A percentile compares a stretch with the other conserved stretches of the same genome.
These are phyloP conservation scores for Coenonympha arcania DNA, from an alignment of 2,888 invertebrate species.

Conservation along the genomic window DNA sequence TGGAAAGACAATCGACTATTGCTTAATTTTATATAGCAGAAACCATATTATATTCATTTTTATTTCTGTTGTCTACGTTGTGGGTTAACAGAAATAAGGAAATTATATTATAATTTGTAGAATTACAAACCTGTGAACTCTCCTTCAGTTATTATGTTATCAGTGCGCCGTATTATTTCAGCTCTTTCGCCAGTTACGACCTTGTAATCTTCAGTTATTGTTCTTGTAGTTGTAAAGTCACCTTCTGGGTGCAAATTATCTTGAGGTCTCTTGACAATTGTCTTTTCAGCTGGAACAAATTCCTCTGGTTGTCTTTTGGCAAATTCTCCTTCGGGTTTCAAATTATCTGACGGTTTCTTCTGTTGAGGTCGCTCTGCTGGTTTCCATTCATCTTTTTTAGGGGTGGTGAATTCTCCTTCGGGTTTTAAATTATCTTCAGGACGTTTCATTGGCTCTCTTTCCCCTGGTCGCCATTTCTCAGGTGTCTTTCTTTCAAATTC, in stretches of 20 bases:
- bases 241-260: constrained; percentile 70
- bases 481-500: constrained; percentile 59
- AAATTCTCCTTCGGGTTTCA: constrained; percentile 35
- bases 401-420: constrained; percentile 68
- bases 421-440: constrained; percentile 58
- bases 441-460: constrained; percentile 43
- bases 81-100: no score
- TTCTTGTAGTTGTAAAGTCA: constrained; percentile 72
- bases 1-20: no score
- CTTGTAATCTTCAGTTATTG: constrained; percentile 72
- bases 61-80: no score
- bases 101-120: neutral
- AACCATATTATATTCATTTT: no score
- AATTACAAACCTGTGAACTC: constrained; percentile 75
- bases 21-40: no score
- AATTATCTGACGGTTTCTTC: constrained; percentile 59
- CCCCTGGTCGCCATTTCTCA: constrained; percentile 55
- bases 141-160: constrained; percentile 78
- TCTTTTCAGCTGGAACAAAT: constrained; percentile 54
- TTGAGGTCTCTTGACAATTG: constrained; percentile 53
- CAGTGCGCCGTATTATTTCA: constrained; percentile 76
- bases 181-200: constrained; percentile 77
- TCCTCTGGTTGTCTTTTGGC: constrained; percentile 48
- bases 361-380: constrained; percentile 58
- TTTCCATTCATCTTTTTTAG: constrained; percentile 48